Evolutionary conservation across 2,797 vertebrate genomes (phyloP).

Genomic region (Acestrorhynchus altus): DNA sequence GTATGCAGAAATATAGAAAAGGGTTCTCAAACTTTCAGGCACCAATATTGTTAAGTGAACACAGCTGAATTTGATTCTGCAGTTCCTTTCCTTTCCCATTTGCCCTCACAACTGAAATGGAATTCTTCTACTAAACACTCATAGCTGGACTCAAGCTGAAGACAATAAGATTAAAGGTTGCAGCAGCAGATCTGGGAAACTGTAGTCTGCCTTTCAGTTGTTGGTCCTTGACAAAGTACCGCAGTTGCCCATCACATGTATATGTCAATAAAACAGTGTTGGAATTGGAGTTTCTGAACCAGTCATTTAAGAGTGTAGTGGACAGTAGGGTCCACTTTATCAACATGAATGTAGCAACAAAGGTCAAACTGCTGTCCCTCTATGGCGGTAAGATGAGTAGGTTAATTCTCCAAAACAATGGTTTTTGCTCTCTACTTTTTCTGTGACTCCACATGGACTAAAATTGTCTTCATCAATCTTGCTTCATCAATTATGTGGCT

Average conservation of each 20-base stretch:
- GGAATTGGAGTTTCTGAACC: not conserved
- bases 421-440: not conserved
- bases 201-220: conserved; percentile 40
- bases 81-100: conserved; percentile 18
- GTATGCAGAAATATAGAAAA: conserved; percentile 53
- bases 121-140: conserved; percentile 52
- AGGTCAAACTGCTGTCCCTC: conserved; percentile 41
- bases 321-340: not conserved
- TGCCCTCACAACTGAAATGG: conserved; percentile 32
- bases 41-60: conserved; percentile 31
- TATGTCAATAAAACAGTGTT: not conserved
- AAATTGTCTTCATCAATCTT: conserved; percentile 67
- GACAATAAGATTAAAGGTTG: conserved; percentile 46
- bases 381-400: not conserved
- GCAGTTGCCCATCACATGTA: conserved; percentile 24
- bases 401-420: not conserved
- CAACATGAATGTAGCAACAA: conserved; percentile 14
- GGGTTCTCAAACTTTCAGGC: not conserved
- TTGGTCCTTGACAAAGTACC: conserved; percentile 10
- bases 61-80: conserved; percentile 29
- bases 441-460: conserved; percentile 3
- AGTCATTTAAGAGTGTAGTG: conserved; percentile 37
- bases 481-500: conserved; percentile 74
- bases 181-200: conserved; percentile 48
- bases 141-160: conserved; percentile 45